Percentiles rank a stretch among this genome's conserved stretches.
Conservation (phyloP, 2,888 invertebrate genomes). For the Sinohyriopsis cumingii region DNA sequence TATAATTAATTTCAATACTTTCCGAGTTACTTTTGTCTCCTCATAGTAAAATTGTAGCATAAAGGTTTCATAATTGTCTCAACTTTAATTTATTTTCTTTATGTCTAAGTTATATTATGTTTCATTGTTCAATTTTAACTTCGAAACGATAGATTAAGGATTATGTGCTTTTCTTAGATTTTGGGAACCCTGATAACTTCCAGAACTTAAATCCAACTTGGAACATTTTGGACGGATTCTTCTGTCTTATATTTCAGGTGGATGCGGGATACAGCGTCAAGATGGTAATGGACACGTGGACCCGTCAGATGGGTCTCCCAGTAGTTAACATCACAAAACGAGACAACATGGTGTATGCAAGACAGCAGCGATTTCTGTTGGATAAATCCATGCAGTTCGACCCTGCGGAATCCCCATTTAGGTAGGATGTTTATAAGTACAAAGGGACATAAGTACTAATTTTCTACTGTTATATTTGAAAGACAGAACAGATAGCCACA, state of each 20-base stretch:
- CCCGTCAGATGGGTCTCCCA: constrained; percentile 68
- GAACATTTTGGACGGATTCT: not conserved
- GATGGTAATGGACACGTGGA: constrained; percentile 70
- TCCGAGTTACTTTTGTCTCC: too few species aligned
- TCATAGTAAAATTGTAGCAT: too few species aligned
- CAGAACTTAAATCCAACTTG: too few species aligned
- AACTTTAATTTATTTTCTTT: too few species aligned
- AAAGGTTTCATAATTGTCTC: too few species aligned
- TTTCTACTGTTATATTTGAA: not conserved
- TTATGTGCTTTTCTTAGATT: too few species aligned
- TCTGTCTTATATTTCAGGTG: constrained; percentile 28
- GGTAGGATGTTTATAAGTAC: constrained; percentile 22
- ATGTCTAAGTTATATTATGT: too few species aligned
- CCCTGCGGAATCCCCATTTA: constrained; percentile 46
- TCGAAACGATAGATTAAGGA: too few species aligned
- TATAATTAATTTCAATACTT: too few species aligned
- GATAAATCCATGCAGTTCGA: constrained; percentile 42
- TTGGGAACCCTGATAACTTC: too few species aligned
- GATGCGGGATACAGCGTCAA: constrained; percentile 52
- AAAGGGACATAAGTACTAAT: not conserved
- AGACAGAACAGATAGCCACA: not conserved
- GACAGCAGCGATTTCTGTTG: constrained; percentile 60
- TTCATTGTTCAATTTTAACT: too few species aligned
- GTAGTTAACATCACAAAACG: constrained; percentile 56
- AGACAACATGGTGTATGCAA: constrained; percentile 40